Base-by-base conservation (phyloP, 30 jellyfish, hydroid and myxozoan genomes). In the Aurelia aurita region DNA sequence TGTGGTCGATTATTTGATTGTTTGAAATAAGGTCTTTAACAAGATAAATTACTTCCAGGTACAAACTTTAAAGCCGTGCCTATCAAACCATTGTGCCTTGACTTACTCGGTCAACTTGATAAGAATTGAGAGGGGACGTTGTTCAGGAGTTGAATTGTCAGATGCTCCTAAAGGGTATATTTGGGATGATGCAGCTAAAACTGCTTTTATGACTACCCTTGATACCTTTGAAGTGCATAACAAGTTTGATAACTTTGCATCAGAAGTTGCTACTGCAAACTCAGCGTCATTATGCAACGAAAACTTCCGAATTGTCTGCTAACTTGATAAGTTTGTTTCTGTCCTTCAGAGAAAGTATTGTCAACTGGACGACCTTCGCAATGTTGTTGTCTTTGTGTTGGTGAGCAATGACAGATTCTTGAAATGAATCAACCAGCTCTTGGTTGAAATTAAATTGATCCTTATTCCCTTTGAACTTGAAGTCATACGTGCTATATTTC, bases 41-140 rank as follows among this genome's bases (percentile, higher is more conserved):
- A 65, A 28, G 49, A 28, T 65, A 65, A 65, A 65, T 65, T 65
- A 65, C 54, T 28, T 65, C 19, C 77, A 65, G 34, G 54, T 65
- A 65, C 77, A 65, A 28, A 23, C 8, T 11, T 65, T 65, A 65
- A 65, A 19, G 20, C 54, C 77, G 8, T 65, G 77, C 21, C 53
- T 4, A 12, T 65, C 51, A 28, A 53, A 65, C 54, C 77, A 65
- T n/a, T 65, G 77, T 65, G 77, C 77, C 49, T 28, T 65, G 54
- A 65, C 77, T 20, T 65, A 65, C 11, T 65, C 77, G 10, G 54
- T 65, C 20, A 23, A 65, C 54, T 65, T 65, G 77, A 34, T 12
- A 20, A 21, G 54, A 65, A 53, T 34, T 20, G 34, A 20, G 49
- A 65, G 20, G 54, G 27, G 5, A 20, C 27, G 54, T 23, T 20